Evolutionary conservation across 1,140 invertebrate species (phyloP), one percentile per base, ranked within the genome.

Genomic region (Drosophila biarmipes): DNA sequence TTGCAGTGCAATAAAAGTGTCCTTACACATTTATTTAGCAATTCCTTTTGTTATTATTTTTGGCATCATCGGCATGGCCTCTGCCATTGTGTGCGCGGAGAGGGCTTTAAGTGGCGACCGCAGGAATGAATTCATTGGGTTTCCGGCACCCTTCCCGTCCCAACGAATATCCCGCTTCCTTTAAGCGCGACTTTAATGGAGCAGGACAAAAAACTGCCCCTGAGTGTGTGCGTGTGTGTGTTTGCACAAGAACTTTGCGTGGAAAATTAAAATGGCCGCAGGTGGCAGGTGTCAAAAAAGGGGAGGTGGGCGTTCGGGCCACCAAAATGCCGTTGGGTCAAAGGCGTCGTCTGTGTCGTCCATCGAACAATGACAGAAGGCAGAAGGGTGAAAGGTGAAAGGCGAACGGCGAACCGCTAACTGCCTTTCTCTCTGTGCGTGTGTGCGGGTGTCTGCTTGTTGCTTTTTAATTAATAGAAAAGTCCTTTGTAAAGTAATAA

Each of bases 381-480:
- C 34, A 11, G 14, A 64, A 46, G 43, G 34, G 43, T 34, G 27
- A 40, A 38, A 38, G 37, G 14, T 14, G 17, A 29, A 37, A 38
- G 48, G n/a, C n/a, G 42, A 69, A 63, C 29, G 34, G 43, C 29
- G 27, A 27, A 24, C 21, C 24, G 43, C 59, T 24, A 63, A 38
- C 53, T 35, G 43, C 37, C 40, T 21, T 43, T 37, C 35, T 31
- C 38, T 38, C 21, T 51, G 19, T 59, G 27, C 49, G 37, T 76
- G 17, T 37, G 58, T 35, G 52, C 42, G 38, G 49, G 49, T 57
- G 54, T 63, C 53, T 61, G 74, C 90, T 91, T 91, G 90, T 91
- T 91, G 90, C 90, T 91, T 91, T 91, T 91, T 91, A 91, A 91
- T 91, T 91, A 91, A 91, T 91, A 91, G 90, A 90, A 91, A 90